Evolutionary conservation across 2,888 invertebrate genomes (phyloP).

Genomic region (Ferdinandea cuprea): DNA sequence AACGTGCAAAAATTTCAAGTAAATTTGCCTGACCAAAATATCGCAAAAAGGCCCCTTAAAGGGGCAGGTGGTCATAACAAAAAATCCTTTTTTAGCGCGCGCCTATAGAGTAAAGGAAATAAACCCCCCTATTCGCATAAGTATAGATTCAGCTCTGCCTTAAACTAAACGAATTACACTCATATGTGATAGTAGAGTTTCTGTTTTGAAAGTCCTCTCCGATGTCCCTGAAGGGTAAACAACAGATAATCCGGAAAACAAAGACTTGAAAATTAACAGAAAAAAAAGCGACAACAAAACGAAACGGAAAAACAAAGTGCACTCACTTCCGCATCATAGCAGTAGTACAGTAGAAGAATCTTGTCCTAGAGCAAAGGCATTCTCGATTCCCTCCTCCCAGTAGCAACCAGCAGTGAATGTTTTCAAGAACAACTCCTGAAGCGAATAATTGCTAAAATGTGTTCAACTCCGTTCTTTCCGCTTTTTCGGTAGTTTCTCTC

Average conservation of each 20-base stretch:
- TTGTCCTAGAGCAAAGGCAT: slow-evolving; percentile 36
- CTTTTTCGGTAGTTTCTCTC: slow-evolving; percentile 32
- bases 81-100: too few relatives aligned
- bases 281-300: slow-evolving; percentile 8
- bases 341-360: slow-evolving; percentile 42
- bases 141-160: too few relatives aligned
- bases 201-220: slow-evolving; percentile 49
- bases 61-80: too few relatives aligned
- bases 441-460: slow-evolving; percentile 75
- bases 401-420: slow-evolving; percentile 32
- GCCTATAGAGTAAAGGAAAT: too few relatives aligned
- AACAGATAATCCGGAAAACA: slow-evolving; percentile 61
- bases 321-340: slow-evolving; percentile 68
- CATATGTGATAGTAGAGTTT: slow-evolving; percentile 58
- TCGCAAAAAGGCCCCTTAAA: too few relatives aligned
- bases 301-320: slow-evolving; percentile 59
- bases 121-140: too few relatives aligned
- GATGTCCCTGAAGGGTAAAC: slow-evolving; percentile 58
- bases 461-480: slow-evolving; percentile 68
- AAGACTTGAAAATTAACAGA: slow-evolving; percentile 51
- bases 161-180: slow-evolving; percentile 59
- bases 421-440: slow-evolving; percentile 71
- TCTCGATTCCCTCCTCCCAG: slow-evolving; percentile 10
- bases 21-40: too few relatives aligned
- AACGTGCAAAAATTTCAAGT: too few relatives aligned